Percentiles rank a stretch among this genome's conserved stretches.
Evolutionary conservation across 1,140 invertebrate genomes (phyloP).

Genomic region (Calephelis nemesis): DNA sequence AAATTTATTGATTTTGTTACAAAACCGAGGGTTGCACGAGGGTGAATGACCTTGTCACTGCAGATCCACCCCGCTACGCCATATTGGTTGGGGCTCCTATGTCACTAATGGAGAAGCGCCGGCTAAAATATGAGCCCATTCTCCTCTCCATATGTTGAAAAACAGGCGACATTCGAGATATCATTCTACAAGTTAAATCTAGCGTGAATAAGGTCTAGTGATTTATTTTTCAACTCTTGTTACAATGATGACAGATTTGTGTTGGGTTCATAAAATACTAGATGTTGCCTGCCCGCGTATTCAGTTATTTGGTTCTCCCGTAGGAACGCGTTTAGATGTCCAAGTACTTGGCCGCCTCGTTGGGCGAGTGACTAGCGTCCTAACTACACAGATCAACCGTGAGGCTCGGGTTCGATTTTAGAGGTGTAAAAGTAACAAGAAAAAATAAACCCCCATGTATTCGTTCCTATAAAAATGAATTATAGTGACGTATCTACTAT

Average conservation of each 20-base stretch:
- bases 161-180: slow-evolving; percentile 53
- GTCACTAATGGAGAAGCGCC: slow-evolving; percentile 70
- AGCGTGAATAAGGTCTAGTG: slow-evolving; percentile 32
- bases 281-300: no score
- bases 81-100: slow-evolving; percentile 65
- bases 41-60: slow-evolving; percentile 69
- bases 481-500: no score
- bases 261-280: background rate
- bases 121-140: slow-evolving; percentile 69
- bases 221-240: background rate
- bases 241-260: background rate
- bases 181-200: slow-evolving; percentile 59
- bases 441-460: no score
- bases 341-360: no score
- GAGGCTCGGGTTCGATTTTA: no score
- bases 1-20: slow-evolving; percentile 72
- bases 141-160: slow-evolving; percentile 61
- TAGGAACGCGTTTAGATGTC: no score
- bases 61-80: slow-evolving; percentile 67
- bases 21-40: slow-evolving; percentile 66
- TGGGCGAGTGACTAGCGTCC: no score
- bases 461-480: no score
- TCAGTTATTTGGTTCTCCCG: no score
- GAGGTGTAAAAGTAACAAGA: no score
- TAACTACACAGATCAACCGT: no score